Conservation (phyloP, 2,888 invertebrate species). For the Agriopis leucophaearia region DNA sequence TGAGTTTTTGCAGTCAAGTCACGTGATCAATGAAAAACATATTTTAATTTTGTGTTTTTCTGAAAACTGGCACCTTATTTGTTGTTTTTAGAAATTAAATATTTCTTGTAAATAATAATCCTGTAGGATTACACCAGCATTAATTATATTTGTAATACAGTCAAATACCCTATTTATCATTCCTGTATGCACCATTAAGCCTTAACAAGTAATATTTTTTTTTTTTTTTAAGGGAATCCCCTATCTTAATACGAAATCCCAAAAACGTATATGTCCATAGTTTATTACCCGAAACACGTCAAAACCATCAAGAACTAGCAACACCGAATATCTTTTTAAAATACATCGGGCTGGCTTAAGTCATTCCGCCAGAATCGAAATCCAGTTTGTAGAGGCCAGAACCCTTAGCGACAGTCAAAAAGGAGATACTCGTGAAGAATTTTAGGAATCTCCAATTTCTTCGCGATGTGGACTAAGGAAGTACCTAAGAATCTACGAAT, state of each 20-base stretch:
- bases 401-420: slow-evolving; percentile 87
- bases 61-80: no score
- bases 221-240: no score
- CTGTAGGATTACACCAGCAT: no score
- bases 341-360: slow-evolving; percentile 31
- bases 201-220: no score
- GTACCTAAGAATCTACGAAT: slow-evolving; percentile 87
- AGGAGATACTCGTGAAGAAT: slow-evolving; percentile 89
- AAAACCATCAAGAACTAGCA: slow-evolving; percentile 46
- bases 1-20: no score
- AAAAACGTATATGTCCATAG: slow-evolving; percentile 11
- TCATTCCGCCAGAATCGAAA: slow-evolving; percentile 54
- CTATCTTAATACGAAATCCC: slow-evolving; percentile 16
- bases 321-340: slow-evolving; percentile 48
- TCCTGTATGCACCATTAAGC: no score
- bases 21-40: no score
- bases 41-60: no score
- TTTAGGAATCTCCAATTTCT: slow-evolving; percentile 82
- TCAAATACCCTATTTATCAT: no score
- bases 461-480: slow-evolving; percentile 74
- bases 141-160: no score
- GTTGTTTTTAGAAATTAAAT: no score
- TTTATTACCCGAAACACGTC: slow-evolving; percentile 41
- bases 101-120: no score
- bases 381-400: slow-evolving; percentile 24